A percentile compares a stretch with the other conserved stretches of the same genome.
Conservation (phyloP, 2,113 vertebrate genomes). For the Dasyurus viverrinus region DNA sequence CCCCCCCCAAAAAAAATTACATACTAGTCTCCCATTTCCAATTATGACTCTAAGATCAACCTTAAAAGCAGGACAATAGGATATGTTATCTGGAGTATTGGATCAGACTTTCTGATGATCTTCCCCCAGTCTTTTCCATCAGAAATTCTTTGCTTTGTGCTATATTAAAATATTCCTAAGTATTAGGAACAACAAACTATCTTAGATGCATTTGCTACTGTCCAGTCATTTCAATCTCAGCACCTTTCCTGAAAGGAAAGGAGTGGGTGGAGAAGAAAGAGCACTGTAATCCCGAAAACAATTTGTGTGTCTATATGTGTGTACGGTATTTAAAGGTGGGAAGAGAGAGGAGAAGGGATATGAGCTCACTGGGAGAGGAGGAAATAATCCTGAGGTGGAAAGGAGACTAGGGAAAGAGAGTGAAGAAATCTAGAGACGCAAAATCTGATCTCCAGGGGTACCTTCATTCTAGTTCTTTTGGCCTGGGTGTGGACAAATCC, state of each 20-base stretch:
- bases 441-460: neutral
- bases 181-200: neutral
- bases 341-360: too few relatives aligned
- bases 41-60: neutral
- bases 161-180: neutral
- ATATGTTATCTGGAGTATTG: neutral
- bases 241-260: neutral
- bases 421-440: neutral
- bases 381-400: neutral
- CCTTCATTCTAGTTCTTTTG: neutral
- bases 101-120: neutral
- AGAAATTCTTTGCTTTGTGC: neutral
- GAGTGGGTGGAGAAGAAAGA: neutral
- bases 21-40: neutral
- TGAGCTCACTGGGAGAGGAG: neutral
- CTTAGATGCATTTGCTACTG: neutral
- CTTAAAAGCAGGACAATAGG: neutral
- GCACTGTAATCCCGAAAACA: neutral
- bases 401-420: neutral
- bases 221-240: neutral
- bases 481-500: neutral
- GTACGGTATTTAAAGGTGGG: neutral
- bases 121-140: neutral
- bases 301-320: too few relatives aligned
- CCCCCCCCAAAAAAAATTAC: neutral